These are phyloP conservation scores for Nemoura dubitans DNA, from an alignment of 2,888 invertebrate species.

Conservation along the genomic window DNA sequence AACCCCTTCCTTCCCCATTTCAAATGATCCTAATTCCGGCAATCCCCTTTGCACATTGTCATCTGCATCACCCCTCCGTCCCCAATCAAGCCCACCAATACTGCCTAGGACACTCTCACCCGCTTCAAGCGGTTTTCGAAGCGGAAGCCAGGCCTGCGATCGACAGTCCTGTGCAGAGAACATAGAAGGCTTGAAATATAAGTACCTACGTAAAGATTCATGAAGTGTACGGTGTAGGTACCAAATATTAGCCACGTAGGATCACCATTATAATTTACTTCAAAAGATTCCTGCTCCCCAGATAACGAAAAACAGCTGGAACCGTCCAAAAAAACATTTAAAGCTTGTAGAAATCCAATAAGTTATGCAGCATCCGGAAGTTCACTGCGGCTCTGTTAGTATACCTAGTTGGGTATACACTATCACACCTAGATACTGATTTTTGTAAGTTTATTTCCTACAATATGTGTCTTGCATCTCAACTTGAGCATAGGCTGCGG, in stretches of 20 bases:
- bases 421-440: neutral
- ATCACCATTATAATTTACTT: too few relatives aligned
- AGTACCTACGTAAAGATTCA: neutral
- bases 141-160: neutral
- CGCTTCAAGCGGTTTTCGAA: neutral
- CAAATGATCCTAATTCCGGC: neutral
- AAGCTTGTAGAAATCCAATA: neutral
- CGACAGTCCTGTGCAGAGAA: neutral
- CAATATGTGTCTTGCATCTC: conserved; percentile 1
- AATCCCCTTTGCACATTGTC: neutral
- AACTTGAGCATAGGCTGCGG: neutral
- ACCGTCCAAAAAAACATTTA: neutral
- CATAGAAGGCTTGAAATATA: neutral
- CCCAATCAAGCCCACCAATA: neutral
- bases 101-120: neutral
- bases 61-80: neutral
- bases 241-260: too few relatives aligned
- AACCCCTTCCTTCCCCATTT: neutral
- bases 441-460: neutral
- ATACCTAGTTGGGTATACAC: neutral
- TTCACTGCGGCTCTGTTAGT: neutral
- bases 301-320: neutral
- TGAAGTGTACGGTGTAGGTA: too few relatives aligned
- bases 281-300: neutral
- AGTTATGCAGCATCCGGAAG: neutral